Conservation (phyloP, 2,797 vertebrate genomes). For the Lindbergichthys nudifrons region DNA sequence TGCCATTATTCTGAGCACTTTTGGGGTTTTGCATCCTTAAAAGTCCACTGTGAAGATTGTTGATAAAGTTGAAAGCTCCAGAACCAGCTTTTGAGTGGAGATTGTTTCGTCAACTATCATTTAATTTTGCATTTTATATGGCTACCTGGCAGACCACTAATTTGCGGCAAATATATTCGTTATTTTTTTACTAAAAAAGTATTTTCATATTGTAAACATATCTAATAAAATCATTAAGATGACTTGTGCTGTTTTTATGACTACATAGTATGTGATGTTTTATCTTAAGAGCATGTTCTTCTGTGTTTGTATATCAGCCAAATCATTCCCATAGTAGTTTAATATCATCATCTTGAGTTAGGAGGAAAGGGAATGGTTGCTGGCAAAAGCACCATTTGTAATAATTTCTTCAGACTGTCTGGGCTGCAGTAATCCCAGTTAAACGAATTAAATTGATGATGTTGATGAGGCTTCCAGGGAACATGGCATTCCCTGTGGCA, state of each 20-base stretch:
- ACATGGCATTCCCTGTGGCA: slow-evolving; percentile 40
- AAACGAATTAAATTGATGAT: slow-evolving; percentile 2
- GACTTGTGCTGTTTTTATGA: neutral
- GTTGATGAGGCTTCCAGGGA: slow-evolving; percentile 14
- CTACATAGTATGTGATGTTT: neutral
- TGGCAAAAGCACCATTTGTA: slow-evolving; percentile 19
- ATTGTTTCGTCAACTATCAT: neutral
- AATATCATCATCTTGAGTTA: neutral
- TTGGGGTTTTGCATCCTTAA: neutral
- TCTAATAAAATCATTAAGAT: slow-evolving; percentile 40
- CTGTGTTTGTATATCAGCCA: neutral
- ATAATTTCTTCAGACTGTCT: slow-evolving; percentile 6
- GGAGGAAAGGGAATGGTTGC: neutral
- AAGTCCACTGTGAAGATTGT: neutral
- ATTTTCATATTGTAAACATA: slow-evolving; percentile 4
- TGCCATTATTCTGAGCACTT: neutral
- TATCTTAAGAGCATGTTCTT: neutral
- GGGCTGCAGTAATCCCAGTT: slow-evolving; percentile 23
- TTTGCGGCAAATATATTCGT: neutral
- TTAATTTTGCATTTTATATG: slow-evolving; percentile 7
- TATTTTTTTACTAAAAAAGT: neutral
- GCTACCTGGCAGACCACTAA: neutral
- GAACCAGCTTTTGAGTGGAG: neutral
- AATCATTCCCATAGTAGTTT: neutral
- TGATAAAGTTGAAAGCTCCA: neutral